Evolutionary conservation across 2,888 invertebrate genomes (phyloP).

Genomic region (Acronicta psi): DNA sequence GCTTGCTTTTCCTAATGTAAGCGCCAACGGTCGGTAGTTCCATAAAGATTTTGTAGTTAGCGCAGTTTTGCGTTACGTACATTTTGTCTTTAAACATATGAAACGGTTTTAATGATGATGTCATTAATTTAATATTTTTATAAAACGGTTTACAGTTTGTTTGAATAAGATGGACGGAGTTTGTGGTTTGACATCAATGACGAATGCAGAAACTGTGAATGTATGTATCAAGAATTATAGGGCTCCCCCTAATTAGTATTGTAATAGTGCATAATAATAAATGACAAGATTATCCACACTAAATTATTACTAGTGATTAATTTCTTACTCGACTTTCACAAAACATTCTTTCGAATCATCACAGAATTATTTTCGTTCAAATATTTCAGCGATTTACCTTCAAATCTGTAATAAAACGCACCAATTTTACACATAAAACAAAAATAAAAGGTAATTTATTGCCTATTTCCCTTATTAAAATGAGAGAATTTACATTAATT

Average conservation of each 20-base stretch:
- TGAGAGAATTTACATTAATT: constrained; percentile 54
- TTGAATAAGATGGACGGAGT: constrained; percentile 12
- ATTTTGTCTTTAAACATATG: constrained; percentile 55
- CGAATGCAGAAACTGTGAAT: neutral
- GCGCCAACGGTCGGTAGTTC: constrained; percentile 62
- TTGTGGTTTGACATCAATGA: constrained; percentile 2
- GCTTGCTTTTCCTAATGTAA: constrained; percentile 68
- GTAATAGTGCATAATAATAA: neutral
- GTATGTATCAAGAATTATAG: neutral
- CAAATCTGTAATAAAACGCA: constrained; percentile 38
- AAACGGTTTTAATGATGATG: constrained; percentile 57
- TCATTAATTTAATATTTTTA: constrained; percentile 51
- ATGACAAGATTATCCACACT: neutral
- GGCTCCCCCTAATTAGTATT: neutral
- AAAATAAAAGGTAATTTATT: constrained; percentile 54
- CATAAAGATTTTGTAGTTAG: constrained; percentile 59
- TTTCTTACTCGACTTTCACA: constrained; percentile 10
- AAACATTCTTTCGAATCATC: constrained; percentile 14
- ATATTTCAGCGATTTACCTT: constrained; percentile 32
- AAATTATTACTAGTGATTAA: constrained; percentile 5
- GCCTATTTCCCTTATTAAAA: constrained; percentile 54
- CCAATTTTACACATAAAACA: constrained; percentile 29
- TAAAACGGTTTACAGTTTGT: constrained; percentile 30
- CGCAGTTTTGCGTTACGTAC: constrained; percentile 41
- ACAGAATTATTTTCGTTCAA: constrained; percentile 24